Evolutionary conservation across 2,113 vertebrate species (phyloP).

Genomic region (Nibea albiflora): DNA sequence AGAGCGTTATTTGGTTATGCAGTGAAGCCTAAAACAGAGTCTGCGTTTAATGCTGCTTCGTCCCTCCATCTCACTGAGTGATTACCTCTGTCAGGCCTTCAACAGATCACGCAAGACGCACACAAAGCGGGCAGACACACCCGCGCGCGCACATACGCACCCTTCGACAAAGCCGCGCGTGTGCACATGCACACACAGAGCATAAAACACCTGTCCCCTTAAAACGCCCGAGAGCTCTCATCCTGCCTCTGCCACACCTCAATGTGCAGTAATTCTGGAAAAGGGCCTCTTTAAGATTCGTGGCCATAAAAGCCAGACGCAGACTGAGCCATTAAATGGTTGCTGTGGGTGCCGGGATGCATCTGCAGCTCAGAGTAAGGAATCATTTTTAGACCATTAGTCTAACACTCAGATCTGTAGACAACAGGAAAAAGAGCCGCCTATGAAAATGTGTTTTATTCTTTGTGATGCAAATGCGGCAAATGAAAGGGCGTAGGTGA

Average conservation of each 20-base stretch:
- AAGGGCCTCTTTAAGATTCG: constrained; percentile 75
- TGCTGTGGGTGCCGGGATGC: constrained; percentile 68
- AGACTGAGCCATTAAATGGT: constrained; percentile 82
- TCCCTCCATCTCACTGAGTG: constrained; percentile 81
- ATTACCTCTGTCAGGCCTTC: constrained; percentile 82
- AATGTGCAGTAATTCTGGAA: constrained; percentile 75
- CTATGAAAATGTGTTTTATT: constrained; percentile 56
- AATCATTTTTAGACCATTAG: constrained; percentile 65
- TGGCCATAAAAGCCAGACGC: constrained; percentile 71
- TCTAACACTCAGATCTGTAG: constrained; percentile 65
- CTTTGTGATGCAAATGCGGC: constrained; percentile 69
- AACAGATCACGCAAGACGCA: constrained; percentile 53
- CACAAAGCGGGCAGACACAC: constrained; percentile 25
- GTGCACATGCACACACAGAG: constrained; percentile 31
- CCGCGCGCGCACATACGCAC: constrained; percentile 25
- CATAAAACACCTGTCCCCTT: constrained; percentile 80
- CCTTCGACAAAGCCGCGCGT: constrained; percentile 4
- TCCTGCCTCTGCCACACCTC: constrained; percentile 74
- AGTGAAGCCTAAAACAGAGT: constrained; percentile 82
- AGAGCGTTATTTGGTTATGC: constrained; percentile 83
- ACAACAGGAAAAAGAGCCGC: constrained; percentile 54
- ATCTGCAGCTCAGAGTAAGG: constrained; percentile 62
- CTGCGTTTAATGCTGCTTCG: constrained; percentile 74
- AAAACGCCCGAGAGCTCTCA: constrained; percentile 71
- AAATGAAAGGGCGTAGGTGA: constrained; percentile 63